Conservation (phyloP, 2,888 invertebrate genomes). For the Sminthurinus aureus region DNA sequence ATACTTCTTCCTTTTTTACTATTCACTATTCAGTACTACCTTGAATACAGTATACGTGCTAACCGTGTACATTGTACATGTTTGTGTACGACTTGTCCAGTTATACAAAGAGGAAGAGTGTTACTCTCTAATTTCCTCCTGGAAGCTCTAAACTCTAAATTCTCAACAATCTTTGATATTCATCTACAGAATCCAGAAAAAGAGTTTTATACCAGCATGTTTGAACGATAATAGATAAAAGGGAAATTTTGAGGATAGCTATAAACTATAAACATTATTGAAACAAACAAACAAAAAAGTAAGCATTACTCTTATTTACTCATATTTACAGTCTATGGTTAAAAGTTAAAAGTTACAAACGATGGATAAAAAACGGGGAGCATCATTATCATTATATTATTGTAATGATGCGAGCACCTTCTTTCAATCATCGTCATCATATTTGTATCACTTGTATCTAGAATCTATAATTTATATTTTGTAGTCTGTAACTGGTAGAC, state of each 20-base stretch:
- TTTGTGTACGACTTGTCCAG: neutral
- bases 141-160: neutral
- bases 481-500: too few relatives aligned
- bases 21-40: too few relatives aligned
- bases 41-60: too few relatives aligned
- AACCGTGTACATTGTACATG: neutral
- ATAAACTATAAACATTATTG: too few relatives aligned
- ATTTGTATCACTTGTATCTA: too few relatives aligned
- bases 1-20: too few relatives aligned
- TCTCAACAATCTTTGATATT: neutral
- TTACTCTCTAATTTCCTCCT: neutral
- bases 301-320: neutral
- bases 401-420: too few relatives aligned
- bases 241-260: neutral
- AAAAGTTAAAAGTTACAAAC: neutral
- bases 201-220: neutral
- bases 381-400: too few relatives aligned
- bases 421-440: too few relatives aligned
- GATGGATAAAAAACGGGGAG: neutral
- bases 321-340: neutral
- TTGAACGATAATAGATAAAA: neutral
- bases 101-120: neutral
- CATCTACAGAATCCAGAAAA: constrained; percentile 5
- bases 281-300: neutral
- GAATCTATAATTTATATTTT: too few relatives aligned